Evolutionary conservation across 2,113 vertebrate species (phyloP).

Genomic region (Tachysurus fulvidraco): DNA sequence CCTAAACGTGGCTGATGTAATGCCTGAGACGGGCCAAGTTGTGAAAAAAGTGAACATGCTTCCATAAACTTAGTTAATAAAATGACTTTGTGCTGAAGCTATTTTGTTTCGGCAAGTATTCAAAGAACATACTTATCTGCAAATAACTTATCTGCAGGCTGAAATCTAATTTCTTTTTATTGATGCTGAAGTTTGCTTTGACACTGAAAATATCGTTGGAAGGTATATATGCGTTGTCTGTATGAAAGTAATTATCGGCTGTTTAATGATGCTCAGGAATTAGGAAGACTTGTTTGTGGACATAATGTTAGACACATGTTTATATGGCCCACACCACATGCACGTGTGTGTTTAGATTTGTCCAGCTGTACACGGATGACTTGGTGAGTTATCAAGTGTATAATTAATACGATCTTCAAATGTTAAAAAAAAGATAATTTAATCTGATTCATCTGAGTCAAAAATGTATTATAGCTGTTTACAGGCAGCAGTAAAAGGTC

Average conservation of each 20-base stretch:
- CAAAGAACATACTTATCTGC: slow-evolving; percentile 33
- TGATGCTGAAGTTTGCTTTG: slow-evolving; percentile 4
- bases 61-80: slow-evolving; percentile 66
- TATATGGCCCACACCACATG: not conserved
- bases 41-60: slow-evolving; percentile 55
- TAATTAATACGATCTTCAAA: not conserved
- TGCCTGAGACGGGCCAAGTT: slow-evolving; percentile 63
- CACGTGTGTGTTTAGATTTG: not conserved
- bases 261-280: slow-evolving; percentile 8
- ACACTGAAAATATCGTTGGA: slow-evolving; percentile 17
- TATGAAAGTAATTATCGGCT: slow-evolving; percentile 32
- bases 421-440: not conserved
- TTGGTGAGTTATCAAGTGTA: slow-evolving; percentile 3
- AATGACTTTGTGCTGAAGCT: slow-evolving; percentile 59
- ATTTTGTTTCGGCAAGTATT: slow-evolving; percentile 48
- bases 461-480: not conserved
- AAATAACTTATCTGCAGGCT: slow-evolving; percentile 26
- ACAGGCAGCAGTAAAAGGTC: not conserved
- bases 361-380: not conserved
- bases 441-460: not conserved
- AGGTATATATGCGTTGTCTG: not conserved
- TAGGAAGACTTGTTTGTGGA: not conserved
- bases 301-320: slow-evolving; percentile 6
- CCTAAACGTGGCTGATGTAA: slow-evolving; percentile 70
- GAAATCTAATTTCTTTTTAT: slow-evolving; percentile 13